Base-by-base conservation (phyloP, 2,113 vertebrate species). In the Laterallus jamaicensis region DNA sequence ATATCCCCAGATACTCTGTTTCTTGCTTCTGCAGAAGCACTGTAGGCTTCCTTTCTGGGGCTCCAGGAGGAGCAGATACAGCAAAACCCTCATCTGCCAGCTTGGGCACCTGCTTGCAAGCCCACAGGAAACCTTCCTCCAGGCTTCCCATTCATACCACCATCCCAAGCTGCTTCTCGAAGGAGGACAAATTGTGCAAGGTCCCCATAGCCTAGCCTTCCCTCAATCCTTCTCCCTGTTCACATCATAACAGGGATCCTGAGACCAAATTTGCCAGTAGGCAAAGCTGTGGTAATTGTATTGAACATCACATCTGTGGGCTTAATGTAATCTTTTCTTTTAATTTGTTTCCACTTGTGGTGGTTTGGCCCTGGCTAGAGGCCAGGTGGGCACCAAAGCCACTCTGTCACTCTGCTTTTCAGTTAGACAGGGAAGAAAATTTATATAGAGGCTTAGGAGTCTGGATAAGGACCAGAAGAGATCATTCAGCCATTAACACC, bases 271-370 rank as follows among this genome's bases (percentile, higher is more conserved):
- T 22, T 55, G 31, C 24, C 37, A 22, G 44, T 29, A 49, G 44
- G 44, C 32, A 96, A 94, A 95, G 56, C 62, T 94, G n/a, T 83
- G 70, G 37, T 71, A 95, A 91, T 96, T 96, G 67, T 80, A 74
- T n/a, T 93, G 71, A 52, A 87, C 87, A 82, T 79, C n/a, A 84
- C 62, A 86, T 84, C 76, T 91, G 52, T 29, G 17, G 40, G 44
- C 70, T 88, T 96, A 94, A 93, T 64, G 63, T 85, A 54, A 86
- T 58, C 84, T 93, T 93, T 19, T 67, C 68, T 17, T 96, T 95
- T 86, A 28, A 88, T 95, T 95, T 22, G 39, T 96, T 96, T 92
- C 56, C 50, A 49, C 20, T 47, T 49, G 21, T 49, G 49, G 21
- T 49, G 49, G 21, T 20, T 49, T 49, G 49, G 21, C 49, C 11